A percentile compares a stretch with the other conserved stretches of the same genome.
phyloP scores from a whole-genome alignment of 2,888 invertebrate genomes.

The Lottia gigantea region DNA sequence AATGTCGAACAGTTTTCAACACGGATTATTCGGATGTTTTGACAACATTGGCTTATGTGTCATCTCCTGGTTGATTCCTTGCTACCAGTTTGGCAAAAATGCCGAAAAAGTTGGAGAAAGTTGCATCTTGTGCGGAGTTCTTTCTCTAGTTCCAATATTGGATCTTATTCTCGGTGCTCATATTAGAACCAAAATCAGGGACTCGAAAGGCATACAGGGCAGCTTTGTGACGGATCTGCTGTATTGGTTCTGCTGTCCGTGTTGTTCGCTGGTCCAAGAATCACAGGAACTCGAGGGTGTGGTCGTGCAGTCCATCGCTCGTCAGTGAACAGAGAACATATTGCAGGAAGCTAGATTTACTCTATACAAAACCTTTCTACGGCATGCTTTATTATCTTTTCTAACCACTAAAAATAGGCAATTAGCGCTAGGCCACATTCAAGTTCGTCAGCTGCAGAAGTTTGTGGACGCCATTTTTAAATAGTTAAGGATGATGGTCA shows the following conservation, averaged over 20 bases:
- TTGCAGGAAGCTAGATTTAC: too few species aligned
- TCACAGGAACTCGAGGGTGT: slow-evolving; percentile 54
- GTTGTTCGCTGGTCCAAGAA: slow-evolving; percentile 59
- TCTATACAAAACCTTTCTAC: too few species aligned
- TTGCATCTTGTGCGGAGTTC: slow-evolving; percentile 59
- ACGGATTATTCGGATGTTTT: slow-evolving; percentile 64
- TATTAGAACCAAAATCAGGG: slow-evolving; percentile 57
- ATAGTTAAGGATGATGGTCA: too few species aligned
- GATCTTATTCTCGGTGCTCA: slow-evolving; percentile 49
- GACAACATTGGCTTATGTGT: slow-evolving; percentile 61
- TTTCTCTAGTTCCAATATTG: slow-evolving; percentile 50
- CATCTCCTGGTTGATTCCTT: slow-evolving; percentile 60
- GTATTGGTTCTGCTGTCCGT: slow-evolving; percentile 52
- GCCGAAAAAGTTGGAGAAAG: slow-evolving; percentile 62
- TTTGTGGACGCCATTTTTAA: too few species aligned
- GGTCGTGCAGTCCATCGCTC: slow-evolving; percentile 40
- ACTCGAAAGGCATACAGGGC: slow-evolving; percentile 57
- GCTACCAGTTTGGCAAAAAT: slow-evolving; percentile 64
- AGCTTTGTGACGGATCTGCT: slow-evolving; percentile 53
- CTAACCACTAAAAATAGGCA: too few species aligned
- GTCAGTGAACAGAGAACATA: slow-evolving; percentile 7
- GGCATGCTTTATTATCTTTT: too few species aligned
- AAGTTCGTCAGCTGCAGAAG: too few species aligned
- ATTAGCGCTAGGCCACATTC: too few species aligned
- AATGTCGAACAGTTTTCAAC: slow-evolving; percentile 46